Evolutionary conservation across 23 tunicate genomes (phyloP).

Genomic region (Ascidia mentula): DNA sequence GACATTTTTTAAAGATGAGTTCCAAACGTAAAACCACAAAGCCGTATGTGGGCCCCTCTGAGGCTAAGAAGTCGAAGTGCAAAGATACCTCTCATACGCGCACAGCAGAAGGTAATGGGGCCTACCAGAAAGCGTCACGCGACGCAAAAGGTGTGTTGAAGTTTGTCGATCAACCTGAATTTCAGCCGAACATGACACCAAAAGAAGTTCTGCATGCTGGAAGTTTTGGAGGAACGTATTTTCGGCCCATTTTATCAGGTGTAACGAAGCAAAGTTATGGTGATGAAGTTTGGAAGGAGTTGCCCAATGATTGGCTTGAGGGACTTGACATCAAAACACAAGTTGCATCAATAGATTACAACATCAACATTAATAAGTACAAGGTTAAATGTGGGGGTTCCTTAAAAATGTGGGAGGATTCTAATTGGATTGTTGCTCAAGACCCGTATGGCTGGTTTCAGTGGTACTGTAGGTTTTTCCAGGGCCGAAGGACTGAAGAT

Average conservation of each 20-base stretch:
- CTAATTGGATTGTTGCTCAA: slow-evolving; percentile 48
- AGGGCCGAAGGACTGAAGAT: slow-evolving; percentile 41
- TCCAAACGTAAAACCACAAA: background rate
- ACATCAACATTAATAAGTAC: slow-evolving; percentile 34
- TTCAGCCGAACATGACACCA: slow-evolving; percentile 54
- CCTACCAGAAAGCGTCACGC: background rate
- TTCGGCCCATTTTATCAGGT: slow-evolving; percentile 42
- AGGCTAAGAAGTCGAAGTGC: background rate
- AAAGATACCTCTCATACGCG: background rate
- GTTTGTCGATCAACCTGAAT: slow-evolving; percentile 34
- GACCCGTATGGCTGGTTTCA: slow-evolving; percentile 74
- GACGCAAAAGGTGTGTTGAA: slow-evolving; percentile 28
- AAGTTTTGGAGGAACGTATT: slow-evolving; percentile 66
- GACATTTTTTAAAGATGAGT: background rate
- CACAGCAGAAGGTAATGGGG: background rate
- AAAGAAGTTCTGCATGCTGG: slow-evolving; percentile 61
- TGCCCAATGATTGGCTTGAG: slow-evolving; percentile 56
- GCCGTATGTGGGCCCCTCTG: no score
- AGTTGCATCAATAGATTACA: slow-evolving; percentile 32
- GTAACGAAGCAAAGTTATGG: slow-evolving; percentile 43
- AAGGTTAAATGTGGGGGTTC: slow-evolving; percentile 53
- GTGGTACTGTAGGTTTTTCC: slow-evolving; percentile 60
- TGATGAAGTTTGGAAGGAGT: slow-evolving; percentile 48
- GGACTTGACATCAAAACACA: slow-evolving; percentile 25
- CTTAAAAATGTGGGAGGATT: slow-evolving; percentile 47